Percentiles rank a stretch among this genome's conserved stretches.
phyloP scores from a whole-genome alignment of 2,797 vertebrate genomes.

The Sebastes kiyomatsui region DNA sequence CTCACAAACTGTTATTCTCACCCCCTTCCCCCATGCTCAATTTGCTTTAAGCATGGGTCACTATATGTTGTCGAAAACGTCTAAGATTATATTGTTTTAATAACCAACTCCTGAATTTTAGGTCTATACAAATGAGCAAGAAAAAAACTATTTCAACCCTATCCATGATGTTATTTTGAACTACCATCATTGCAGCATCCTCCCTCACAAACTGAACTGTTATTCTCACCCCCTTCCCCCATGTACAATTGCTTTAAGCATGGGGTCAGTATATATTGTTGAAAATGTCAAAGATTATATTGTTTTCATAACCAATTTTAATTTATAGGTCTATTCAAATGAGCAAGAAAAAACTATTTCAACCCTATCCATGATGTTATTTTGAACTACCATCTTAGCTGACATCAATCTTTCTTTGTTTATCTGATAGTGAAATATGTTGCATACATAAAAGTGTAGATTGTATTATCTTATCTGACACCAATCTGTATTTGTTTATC shows the following conservation, averaged over 20 bases:
- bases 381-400: background rate
- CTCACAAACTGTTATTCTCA: slow-evolving; percentile 21
- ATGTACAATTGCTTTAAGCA: background rate
- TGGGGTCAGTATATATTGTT: background rate
- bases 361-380: background rate
- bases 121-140: background rate
- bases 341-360: background rate
- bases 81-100: background rate
- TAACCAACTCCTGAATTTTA: background rate
- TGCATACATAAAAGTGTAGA: background rate
- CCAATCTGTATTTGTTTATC: too few relatives aligned
- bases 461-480: background rate
- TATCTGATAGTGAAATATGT: background rate
- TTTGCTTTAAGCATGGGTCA: background rate
- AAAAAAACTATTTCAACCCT: background rate
- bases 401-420: background rate
- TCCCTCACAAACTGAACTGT: slow-evolving; percentile 19
- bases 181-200: slow-evolving; percentile 25
- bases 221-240: background rate
- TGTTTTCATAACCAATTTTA: background rate
- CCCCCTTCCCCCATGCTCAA: background rate
- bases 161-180: background rate
- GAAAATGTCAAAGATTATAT: background rate
- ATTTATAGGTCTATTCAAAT: background rate
- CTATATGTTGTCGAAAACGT: background rate